Evolutionary conservation across 2,888 invertebrate genomes (phyloP), one percentile per base, ranked within the genome.

Genomic region (Vanessa cardui): DNA sequence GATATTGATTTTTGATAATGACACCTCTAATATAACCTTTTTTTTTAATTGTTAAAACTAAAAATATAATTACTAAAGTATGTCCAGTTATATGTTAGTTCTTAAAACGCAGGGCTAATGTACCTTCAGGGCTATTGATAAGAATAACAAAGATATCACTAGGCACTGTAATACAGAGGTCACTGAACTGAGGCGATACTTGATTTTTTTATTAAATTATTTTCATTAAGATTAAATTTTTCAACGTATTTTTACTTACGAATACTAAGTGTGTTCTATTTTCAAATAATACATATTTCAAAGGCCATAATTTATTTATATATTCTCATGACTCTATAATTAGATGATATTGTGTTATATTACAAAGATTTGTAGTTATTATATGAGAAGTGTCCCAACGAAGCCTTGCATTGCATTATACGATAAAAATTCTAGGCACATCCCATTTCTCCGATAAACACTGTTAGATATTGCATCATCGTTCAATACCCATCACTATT

Each of bases 401-500:
- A 44, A 44, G 45, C 58, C 20, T 47, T 47, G n/a, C 60, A 60
- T 56, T 39, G 56, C n/a, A 56, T 56, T 31, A 84, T 68, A 73
- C 59, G 72, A 76, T 79, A 85, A 89, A 87, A 89, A 90, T 89
- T 83, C 88, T 71, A 74, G 67, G 68, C 82, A 76, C 88, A 79
- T 84, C 81, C 80, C 84, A 86, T 86, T 87, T 86, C 88, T 86
- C 79, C 86, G 83, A 89, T 88, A 85, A 83, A 83, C 86, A 79
- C 82, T 85, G 86, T 89, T 88, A 88, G 84, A 76, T 78, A 84
- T 90, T 91, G 83, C 90, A 84, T 90, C 89, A 90, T 76, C 78
- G 79, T 62, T 21, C 58, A 20, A 52, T 18, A 56, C 56, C 56
- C 18, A 39, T 39, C 56, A n/a, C 33, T n/a, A 26, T n/a, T 39